phyloP scores from a whole-genome alignment of 2,888 invertebrate genomes.

The Mactromeris polynyma region DNA sequence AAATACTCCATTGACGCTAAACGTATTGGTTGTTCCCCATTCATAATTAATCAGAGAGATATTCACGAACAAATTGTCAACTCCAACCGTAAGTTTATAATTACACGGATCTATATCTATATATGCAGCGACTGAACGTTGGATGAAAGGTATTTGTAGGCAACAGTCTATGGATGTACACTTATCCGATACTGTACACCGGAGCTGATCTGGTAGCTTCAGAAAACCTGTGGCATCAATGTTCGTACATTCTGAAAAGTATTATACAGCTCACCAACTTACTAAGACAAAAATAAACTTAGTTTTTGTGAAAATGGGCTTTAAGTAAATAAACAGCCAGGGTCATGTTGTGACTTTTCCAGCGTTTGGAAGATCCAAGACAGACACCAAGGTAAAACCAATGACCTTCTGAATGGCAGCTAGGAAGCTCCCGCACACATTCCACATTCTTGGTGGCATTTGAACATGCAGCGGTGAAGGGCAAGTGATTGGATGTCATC shows the following conservation, averaged over 20 bases:
- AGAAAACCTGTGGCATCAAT: constrained; percentile 8
- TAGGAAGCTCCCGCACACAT: too few relatives aligned
- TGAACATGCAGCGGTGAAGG: too few relatives aligned
- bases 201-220: constrained; percentile 46
- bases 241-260: constrained; percentile 50
- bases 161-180: constrained; percentile 71
- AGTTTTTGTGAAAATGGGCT: too few relatives aligned
- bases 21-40: constrained; percentile 34
- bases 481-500: too few relatives aligned
- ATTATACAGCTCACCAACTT: too few relatives aligned
- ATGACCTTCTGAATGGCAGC: too few relatives aligned
- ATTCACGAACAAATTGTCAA: constrained; percentile 39
- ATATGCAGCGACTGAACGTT: constrained; percentile 47
- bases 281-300: too few relatives aligned
- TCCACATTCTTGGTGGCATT: too few relatives aligned
- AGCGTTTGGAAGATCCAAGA: too few relatives aligned
- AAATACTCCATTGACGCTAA: constrained; percentile 50
- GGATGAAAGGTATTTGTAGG: constrained; percentile 50
- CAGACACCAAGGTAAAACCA: too few relatives aligned
- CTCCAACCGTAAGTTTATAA: constrained; percentile 39
- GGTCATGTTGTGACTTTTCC: too few relatives aligned
- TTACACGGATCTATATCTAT: constrained; percentile 65
- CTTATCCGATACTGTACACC: constrained; percentile 50
- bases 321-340: too few relatives aligned
- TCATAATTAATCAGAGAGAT: constrained; percentile 40